phyloP scores from a whole-genome alignment of 2,797 vertebrate species.

The Brachyalestes nurse region DNA sequence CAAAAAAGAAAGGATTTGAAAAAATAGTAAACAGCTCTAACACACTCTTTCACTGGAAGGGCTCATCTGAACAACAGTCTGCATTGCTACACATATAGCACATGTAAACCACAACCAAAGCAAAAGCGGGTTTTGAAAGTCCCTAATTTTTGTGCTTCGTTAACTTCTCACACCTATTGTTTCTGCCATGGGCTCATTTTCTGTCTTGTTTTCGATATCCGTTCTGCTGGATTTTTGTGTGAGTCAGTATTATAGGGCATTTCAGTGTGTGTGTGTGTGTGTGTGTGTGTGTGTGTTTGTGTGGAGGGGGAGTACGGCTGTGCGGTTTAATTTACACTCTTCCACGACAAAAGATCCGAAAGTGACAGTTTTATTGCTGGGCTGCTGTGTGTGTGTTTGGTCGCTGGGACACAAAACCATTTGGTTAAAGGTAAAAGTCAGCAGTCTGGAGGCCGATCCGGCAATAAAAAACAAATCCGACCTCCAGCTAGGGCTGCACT shows the following conservation, averaged over 20 bases:
- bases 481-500: not conserved
- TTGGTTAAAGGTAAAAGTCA: conserved; percentile 35
- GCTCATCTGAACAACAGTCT: not conserved
- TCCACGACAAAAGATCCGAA: conserved; percentile 28
- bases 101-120: not conserved
- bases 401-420: conserved; percentile 36
- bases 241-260: not conserved
- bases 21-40: not conserved
- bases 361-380: conserved; percentile 35
- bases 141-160: conserved; percentile 1
- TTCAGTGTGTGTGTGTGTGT: conserved; percentile 11
- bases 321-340: conserved; percentile 40
- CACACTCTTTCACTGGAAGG: not conserved
- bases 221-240: not conserved
- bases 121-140: not conserved
- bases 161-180: not conserved
- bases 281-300: conserved; percentile 16
- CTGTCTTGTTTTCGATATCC: not conserved
- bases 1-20: not conserved
- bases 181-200: conserved; percentile 1
- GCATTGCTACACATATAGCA: not conserved
- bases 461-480: conserved; percentile 19
- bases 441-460: conserved; percentile 12
- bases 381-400: conserved; percentile 36
- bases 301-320: conserved; percentile 16